Conservation (phyloP, 2,797 vertebrate species). For the Morus bassanus region DNA sequence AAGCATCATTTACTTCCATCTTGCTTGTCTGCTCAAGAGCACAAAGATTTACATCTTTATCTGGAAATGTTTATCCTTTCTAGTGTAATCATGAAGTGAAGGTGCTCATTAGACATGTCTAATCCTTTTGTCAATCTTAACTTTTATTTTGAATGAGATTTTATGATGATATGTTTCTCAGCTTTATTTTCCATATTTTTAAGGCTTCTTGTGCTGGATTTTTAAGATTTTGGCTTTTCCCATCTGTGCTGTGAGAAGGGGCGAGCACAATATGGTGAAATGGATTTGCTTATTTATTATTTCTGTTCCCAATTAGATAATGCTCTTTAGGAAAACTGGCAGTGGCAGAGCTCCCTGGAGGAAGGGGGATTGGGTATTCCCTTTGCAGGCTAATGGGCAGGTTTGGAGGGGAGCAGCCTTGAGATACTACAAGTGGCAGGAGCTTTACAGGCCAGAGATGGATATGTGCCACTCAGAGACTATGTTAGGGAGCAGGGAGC, state of each 20-base stretch:
- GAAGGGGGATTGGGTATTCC: neutral
- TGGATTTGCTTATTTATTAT: neutral
- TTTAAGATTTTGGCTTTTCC: neutral
- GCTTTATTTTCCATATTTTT: neutral
- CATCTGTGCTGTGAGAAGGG: neutral
- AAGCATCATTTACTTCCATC: neutral
- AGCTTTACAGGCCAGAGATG: neutral
- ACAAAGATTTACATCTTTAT: neutral
- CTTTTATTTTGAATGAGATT: neutral
- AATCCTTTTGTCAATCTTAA: neutral
- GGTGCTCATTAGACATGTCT: neutral
- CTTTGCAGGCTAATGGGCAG: rapidly evolving
- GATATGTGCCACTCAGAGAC: neutral
- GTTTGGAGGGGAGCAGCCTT: neutral
- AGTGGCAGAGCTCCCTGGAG: neutral
- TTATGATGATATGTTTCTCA: neutral
- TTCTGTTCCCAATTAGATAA: neutral
- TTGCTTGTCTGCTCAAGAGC: neutral
- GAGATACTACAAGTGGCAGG: neutral
- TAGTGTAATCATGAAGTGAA: neutral
- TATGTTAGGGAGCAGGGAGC: neutral
- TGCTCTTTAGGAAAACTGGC: neutral
- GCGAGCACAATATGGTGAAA: rapidly evolving
- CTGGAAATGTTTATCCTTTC: neutral
- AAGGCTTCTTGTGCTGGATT: neutral